Evolutionary conservation across 2,888 invertebrate genomes (phyloP).

Genomic region (Sericinus montela): DNA sequence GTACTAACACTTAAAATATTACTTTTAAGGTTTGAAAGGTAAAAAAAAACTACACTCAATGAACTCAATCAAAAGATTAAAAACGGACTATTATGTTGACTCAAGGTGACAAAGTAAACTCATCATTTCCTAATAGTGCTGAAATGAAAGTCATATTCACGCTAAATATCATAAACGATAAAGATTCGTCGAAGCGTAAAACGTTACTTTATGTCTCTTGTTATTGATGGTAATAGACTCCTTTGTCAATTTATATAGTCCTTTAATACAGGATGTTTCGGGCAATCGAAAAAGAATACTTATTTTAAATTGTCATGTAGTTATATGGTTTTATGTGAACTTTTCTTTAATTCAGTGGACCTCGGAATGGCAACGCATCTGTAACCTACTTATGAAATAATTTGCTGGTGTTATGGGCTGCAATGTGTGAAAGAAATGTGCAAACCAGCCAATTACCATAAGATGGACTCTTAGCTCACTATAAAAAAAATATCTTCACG

Average conservation of each 20-base stretch:
- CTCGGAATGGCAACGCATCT: no score
- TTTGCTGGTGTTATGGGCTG: no score
- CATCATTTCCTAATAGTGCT: slow-evolving; percentile 48
- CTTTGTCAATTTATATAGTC: slow-evolving; percentile 53
- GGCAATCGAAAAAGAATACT: background rate
- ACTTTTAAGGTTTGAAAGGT: background rate
- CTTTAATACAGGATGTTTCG: slow-evolving; percentile 42
- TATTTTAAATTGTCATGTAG: background rate
- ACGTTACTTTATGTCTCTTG: slow-evolving; percentile 39
- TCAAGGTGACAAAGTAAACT: slow-evolving; percentile 28
- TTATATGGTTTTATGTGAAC: no score
- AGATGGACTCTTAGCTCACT: no score
- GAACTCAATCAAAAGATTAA: slow-evolving; percentile 29
- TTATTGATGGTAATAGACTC: slow-evolving; percentile 54
- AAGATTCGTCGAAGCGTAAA: slow-evolving; percentile 51
- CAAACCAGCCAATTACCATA: no score
- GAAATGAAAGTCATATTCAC: slow-evolving; percentile 45
- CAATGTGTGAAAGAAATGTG: no score
- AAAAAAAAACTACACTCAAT: slow-evolving; percentile 18
- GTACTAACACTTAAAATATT: background rate
- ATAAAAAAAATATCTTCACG: no score
- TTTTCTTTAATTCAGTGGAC: no score
- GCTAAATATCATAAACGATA: slow-evolving; percentile 45
- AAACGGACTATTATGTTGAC: slow-evolving; percentile 34
- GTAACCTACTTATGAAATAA: no score